phyloP scores from a whole-genome alignment of 2,888 invertebrate species.

The Osmoderma eremita region DNA sequence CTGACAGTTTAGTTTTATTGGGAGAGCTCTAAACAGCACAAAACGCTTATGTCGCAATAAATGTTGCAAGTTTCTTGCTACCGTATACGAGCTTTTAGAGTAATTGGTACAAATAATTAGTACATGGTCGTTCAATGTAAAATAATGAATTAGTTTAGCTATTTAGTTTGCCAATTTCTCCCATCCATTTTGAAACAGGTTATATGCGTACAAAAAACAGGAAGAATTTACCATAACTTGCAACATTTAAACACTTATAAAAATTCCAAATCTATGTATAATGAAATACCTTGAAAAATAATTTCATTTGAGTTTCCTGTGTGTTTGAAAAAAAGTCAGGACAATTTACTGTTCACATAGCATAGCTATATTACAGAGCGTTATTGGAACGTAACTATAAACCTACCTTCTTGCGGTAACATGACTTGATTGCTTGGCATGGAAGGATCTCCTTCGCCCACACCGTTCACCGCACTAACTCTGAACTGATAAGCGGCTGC shows the following conservation, averaged over 20 bases:
- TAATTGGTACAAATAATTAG: too few relatives aligned
- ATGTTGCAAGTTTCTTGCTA: too few relatives aligned
- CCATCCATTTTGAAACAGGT: neutral
- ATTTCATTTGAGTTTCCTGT: constrained; percentile 62
- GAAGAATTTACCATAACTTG: neutral
- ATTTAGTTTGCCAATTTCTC: too few relatives aligned
- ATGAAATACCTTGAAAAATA: constrained; percentile 51
- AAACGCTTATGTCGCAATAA: too few relatives aligned
- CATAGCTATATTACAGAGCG: neutral
- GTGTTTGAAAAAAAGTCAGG: constrained; percentile 57
- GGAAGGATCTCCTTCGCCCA: constrained; percentile 93
- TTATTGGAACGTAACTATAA: constrained; percentile 5
- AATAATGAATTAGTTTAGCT: too few relatives aligned
- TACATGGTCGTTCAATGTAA: too few relatives aligned
- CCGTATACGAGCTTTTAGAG: too few relatives aligned
- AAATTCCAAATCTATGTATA: neutral
- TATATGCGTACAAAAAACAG: constrained; percentile 1
- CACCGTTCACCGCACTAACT: constrained; percentile 95
- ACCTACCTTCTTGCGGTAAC: constrained; percentile 95
- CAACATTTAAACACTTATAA: neutral
- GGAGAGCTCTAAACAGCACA: too few relatives aligned
- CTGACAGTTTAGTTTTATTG: too few relatives aligned
- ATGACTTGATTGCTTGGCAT: constrained; percentile 89
- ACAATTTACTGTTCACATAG: constrained; percentile 56
- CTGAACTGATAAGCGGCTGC: constrained; percentile 96